These are phyloP conservation scores for Drosophila navojoa DNA, from an alignment of 1,140 invertebrate genomes.

Conservation along the genomic window DNA sequence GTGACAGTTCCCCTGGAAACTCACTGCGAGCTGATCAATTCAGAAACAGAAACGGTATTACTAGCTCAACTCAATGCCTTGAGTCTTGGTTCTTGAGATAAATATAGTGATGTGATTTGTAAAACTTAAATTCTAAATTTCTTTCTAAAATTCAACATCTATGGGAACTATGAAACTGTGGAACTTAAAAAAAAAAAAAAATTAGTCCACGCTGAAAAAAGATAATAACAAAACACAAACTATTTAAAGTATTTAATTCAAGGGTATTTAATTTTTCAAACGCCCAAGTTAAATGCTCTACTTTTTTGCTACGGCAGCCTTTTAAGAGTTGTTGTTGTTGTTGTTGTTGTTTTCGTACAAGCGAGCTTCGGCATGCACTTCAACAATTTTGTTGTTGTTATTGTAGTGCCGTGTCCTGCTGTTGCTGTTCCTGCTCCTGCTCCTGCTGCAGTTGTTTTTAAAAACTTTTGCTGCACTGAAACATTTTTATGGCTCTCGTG, in stretches of 20 bases:
- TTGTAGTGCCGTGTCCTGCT: conserved; percentile 40
- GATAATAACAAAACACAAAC: too few species aligned
- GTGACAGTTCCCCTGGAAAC: too few species aligned
- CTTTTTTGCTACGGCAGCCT: conserved; percentile 55
- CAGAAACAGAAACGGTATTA: too few species aligned
- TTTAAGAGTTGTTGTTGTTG: conserved; percentile 63
- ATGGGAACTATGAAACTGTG: too few species aligned
- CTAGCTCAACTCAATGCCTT: too few species aligned
- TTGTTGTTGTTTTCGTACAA: conserved; percentile 2
- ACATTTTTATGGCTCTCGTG: conserved; percentile 76
- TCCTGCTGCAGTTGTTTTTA: conserved; percentile 60
- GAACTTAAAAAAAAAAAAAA: too few species aligned
- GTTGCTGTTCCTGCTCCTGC: conserved; percentile 17
- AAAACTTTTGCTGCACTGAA: conserved; percentile 56
- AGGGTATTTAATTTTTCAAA: not conserved
- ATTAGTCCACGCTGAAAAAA: too few species aligned
- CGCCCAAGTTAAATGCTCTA: not conserved
- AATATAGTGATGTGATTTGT: too few species aligned
- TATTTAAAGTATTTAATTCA: not conserved
- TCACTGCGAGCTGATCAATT: too few species aligned
- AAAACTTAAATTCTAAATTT: too few species aligned
- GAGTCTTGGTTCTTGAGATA: too few species aligned
- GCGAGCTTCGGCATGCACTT: conserved; percentile 48
- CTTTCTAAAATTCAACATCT: too few species aligned
- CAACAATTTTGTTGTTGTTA: conserved; percentile 46